Evolutionary conservation across 92 coral and sea anemone species (phyloP).

Genomic region (Plumapathes pennacea): DNA sequence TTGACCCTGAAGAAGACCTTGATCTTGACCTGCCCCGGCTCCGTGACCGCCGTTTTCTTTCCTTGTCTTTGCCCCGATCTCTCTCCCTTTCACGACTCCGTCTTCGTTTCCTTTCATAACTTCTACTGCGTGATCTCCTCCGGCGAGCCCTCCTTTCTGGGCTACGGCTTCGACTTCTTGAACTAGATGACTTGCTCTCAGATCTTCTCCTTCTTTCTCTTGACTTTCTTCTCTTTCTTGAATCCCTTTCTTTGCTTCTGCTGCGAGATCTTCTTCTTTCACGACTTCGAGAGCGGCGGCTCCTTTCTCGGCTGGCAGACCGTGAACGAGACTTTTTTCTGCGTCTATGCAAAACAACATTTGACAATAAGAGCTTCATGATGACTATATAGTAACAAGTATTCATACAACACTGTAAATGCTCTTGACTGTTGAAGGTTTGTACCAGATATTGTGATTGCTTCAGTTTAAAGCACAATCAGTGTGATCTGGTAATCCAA

Average conservation of each 20-base stretch:
- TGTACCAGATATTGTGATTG: too few relatives aligned
- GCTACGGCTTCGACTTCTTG: conserved; percentile 64
- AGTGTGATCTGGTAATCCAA: too few relatives aligned
- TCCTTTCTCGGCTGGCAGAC: conserved; percentile 66
- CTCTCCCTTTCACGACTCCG: conserved; percentile 39
- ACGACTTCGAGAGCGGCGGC: conserved; percentile 64
- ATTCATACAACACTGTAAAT: too few relatives aligned
- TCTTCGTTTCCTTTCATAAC: conserved; percentile 62
- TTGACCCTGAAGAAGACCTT: conserved; percentile 60
- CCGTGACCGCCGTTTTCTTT: conserved; percentile 65
- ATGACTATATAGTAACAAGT: too few relatives aligned
- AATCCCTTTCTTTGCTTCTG: conserved; percentile 45
- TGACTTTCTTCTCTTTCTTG: conserved; percentile 28
- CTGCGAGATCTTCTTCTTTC: conserved; percentile 63
- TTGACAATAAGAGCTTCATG: too few relatives aligned
- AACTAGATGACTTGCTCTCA: conserved; percentile 48
- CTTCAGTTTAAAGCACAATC: too few relatives aligned
- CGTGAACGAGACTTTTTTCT: conserved; percentile 69
- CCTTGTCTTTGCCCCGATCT: conserved; percentile 61
- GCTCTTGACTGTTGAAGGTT: too few relatives aligned
- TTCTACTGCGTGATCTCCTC: conserved; percentile 71
- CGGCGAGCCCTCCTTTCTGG: conserved; percentile 40
- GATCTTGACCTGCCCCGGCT: conserved; percentile 55
- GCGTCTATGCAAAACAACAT: conserved; percentile 44
- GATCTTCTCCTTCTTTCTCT: conserved; percentile 45